A percentile compares a stretch with the other conserved stretches of the same genome.
Conservation (phyloP, 2,888 invertebrate genomes). For the Troides helena region DNA sequence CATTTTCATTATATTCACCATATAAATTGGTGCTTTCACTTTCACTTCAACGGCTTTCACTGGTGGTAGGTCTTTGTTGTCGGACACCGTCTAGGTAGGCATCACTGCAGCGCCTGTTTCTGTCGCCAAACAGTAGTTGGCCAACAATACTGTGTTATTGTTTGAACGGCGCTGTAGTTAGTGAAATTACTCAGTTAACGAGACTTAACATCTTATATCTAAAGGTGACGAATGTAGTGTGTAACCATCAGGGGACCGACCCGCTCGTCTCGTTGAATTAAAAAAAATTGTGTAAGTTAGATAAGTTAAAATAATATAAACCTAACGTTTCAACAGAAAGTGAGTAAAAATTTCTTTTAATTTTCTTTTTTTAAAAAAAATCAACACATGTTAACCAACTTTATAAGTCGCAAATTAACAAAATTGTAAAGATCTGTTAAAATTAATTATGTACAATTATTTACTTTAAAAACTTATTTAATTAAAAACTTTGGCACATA, state of each 20-base stretch:
- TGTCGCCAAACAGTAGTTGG: too few species aligned
- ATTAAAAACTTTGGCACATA: slow-evolving; percentile 23
- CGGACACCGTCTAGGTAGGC: too few species aligned
- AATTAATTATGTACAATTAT: slow-evolving; percentile 11
- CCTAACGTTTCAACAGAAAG: slow-evolving; percentile 12
- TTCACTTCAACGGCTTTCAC: too few species aligned
- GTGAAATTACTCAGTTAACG: too few species aligned
- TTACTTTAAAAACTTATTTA: background rate
- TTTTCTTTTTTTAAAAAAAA: slow-evolving; percentile 6
- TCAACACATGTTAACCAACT: background rate
- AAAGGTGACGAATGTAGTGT: too few species aligned
- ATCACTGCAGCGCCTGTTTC: too few species aligned
- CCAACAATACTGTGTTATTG: too few species aligned
- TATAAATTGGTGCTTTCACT: background rate
- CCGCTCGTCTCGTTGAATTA: too few species aligned
- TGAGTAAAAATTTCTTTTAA: background rate
- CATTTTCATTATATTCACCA: background rate
- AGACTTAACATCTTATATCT: too few species aligned
- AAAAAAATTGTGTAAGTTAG: slow-evolving; percentile 1
- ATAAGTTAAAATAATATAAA: slow-evolving; percentile 15
- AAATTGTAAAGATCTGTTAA: slow-evolving; percentile 8
- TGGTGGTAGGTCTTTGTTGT: too few species aligned
- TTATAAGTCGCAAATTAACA: slow-evolving; percentile 14
- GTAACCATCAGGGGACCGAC: too few species aligned
- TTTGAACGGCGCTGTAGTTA: too few species aligned